Percentiles rank a stretch among this genome's conserved stretches.
Conservation (phyloP, 1,140 invertebrate species). For the Camponotus pennsylvanicus region DNA sequence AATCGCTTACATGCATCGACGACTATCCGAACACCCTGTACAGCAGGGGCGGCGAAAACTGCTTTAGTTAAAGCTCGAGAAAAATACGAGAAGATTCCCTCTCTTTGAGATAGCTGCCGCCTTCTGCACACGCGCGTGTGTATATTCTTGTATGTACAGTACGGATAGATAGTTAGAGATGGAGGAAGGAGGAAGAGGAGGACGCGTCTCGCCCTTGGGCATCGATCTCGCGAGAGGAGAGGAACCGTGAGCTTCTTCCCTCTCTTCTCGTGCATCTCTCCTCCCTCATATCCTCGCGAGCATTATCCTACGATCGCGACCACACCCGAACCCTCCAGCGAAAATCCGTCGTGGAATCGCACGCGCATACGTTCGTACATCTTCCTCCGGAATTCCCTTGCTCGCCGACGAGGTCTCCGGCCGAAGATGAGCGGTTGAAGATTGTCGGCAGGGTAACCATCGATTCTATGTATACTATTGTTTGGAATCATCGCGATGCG, state of each 20-base stretch:
- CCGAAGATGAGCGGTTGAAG: slow-evolving; percentile 22
- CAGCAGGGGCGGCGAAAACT: slow-evolving; percentile 26
- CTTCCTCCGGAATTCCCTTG: slow-evolving; percentile 71
- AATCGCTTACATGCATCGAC: slow-evolving; percentile 44
- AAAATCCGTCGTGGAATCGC: slow-evolving; percentile 70
- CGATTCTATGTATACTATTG: slow-evolving; percentile 38
- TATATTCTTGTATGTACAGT: background rate
- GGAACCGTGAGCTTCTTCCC: slow-evolving; percentile 59
- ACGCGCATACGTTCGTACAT: slow-evolving; percentile 66
- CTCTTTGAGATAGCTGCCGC: slow-evolving; percentile 59
- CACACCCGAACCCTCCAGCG: slow-evolving; percentile 81
- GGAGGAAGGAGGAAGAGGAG: slow-evolving; percentile 38
- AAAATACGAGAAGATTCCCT: slow-evolving; percentile 48
- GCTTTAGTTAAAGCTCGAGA: slow-evolving; percentile 4
- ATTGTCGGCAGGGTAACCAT: slow-evolving; percentile 41
- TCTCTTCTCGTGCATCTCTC: slow-evolving; percentile 49
- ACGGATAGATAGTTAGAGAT: slow-evolving; percentile 21
- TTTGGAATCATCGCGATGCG: slow-evolving; percentile 18
- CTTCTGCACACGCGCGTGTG: slow-evolving; percentile 46
- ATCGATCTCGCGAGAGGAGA: slow-evolving; percentile 72
- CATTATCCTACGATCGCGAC: slow-evolving; percentile 80
- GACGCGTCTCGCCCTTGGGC: slow-evolving; percentile 75
- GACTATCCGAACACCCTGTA: slow-evolving; percentile 49
- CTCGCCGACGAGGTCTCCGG: slow-evolving; percentile 21
- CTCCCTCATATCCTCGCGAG: slow-evolving; percentile 63